Evolutionary conservation across 2,113 vertebrate genomes (phyloP).

Genomic region (Oncorhynchus nerka): DNA sequence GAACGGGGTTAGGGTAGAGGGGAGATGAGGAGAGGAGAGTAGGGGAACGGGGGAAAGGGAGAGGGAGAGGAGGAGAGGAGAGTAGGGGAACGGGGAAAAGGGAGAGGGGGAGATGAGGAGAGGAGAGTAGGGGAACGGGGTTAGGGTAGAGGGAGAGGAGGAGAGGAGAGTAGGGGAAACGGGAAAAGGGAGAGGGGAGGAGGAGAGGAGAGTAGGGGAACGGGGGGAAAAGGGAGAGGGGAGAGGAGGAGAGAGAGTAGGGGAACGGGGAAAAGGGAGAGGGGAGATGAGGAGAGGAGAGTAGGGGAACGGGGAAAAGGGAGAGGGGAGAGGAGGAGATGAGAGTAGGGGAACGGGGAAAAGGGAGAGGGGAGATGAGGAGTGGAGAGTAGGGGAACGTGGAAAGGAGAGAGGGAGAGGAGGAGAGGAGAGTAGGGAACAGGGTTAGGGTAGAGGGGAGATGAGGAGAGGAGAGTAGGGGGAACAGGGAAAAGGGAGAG

Average conservation of each 20-base stretch:
- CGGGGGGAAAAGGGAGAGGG: not conserved
- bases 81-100: too few species aligned
- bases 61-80: too few species aligned
- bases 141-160: too few species aligned
- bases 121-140: not conserved
- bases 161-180: too few species aligned
- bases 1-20: too few species aligned
- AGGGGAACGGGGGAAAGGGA: accelerated
- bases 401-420: not conserved
- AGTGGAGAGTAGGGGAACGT: too few species aligned
- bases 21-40: not conserved
- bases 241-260: not conserved
- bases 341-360: not conserved
- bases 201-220: too few species aligned
- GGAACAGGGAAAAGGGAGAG: accelerated
- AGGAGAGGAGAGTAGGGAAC: too few species aligned
- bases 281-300: too few species aligned
- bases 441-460: too few species aligned
- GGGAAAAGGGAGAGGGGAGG: too few species aligned
- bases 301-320: not conserved
- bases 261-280: not conserved
- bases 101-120: not conserved
- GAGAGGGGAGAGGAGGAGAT: not conserved
- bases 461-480: too few species aligned
- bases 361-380: not conserved